phyloP scores from a whole-genome alignment of 2,888 invertebrate species.

The Callyntrura guangdongensis region DNA sequence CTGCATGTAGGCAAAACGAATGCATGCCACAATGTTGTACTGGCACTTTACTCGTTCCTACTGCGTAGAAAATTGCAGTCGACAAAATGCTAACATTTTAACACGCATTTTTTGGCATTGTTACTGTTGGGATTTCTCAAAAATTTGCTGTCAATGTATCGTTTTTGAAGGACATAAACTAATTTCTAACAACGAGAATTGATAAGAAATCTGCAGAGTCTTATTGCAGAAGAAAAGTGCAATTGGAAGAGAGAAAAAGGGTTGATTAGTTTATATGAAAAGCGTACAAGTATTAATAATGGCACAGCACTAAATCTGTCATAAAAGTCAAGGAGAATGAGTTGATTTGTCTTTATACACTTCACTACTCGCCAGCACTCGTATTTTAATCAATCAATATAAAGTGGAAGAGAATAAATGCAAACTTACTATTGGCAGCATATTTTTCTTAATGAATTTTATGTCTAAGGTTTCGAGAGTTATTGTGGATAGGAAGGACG shows the following conservation, averaged over 20 bases:
- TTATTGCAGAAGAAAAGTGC: constrained; percentile 1
- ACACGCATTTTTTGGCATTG: constrained; percentile 30
- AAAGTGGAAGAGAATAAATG: constrained; percentile 3
- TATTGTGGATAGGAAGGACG: not conserved
- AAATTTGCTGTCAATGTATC: constrained; percentile 40
- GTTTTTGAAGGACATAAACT: constrained; percentile 28
- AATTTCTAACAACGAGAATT: constrained; percentile 1
- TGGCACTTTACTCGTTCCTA: not conserved
- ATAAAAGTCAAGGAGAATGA: constrained; percentile 69
- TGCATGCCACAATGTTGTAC: not conserved
- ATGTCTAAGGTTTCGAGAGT: not conserved
- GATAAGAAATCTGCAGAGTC: not conserved
- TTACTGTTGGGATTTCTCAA: constrained; percentile 47
- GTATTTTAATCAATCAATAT: constrained; percentile 61
- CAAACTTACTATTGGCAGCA: constrained; percentile 1
- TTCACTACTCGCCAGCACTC: constrained; percentile 21
- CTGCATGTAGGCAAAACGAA: not conserved
- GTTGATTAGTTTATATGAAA: constrained; percentile 5
- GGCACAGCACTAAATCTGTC: constrained; percentile 66
- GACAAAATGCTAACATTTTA: constrained; percentile 33
- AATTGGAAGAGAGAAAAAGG: not conserved
- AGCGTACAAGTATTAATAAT: constrained; percentile 25
- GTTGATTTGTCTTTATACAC: constrained; percentile 56
- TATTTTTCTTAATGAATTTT: constrained; percentile 3
- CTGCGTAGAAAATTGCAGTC: constrained; percentile 66